phyloP scores from a whole-genome alignment of 2,113 vertebrate genomes.

The Otis tarda region DNA sequence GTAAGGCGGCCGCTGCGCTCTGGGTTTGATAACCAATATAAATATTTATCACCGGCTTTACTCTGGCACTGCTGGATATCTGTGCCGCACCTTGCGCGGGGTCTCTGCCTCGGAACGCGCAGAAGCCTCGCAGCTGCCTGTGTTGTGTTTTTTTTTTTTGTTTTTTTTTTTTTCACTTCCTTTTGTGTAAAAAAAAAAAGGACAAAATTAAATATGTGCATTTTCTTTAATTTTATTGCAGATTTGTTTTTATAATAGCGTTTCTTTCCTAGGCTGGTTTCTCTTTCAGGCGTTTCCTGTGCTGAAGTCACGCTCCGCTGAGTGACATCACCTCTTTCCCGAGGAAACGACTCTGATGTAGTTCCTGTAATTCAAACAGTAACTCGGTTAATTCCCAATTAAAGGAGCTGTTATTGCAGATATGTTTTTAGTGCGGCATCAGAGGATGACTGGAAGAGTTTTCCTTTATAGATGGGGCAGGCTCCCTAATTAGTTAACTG shows the following conservation, averaged over 20 bases:
- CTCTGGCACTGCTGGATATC: neutral
- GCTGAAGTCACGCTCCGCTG: neutral
- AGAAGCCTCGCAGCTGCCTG: neutral
- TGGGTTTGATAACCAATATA: neutral
- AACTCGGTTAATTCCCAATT: neutral
- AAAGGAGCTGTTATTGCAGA: neutral
- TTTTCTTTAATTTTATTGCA: neutral
- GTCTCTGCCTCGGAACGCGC: neutral
- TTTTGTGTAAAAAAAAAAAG: neutral
- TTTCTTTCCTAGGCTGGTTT: neutral
- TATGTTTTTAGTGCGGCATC: neutral
- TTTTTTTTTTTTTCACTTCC: neutral
- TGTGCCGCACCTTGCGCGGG: neutral
- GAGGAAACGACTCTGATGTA: neutral
- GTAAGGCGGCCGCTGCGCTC: neutral
- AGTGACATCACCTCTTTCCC: neutral
- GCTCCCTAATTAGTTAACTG: neutral
- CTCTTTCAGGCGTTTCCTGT: neutral
- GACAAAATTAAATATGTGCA: rapidly evolving
- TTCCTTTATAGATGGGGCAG: neutral
- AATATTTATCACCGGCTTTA: neutral
- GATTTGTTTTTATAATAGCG: neutral
- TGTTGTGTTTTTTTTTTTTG: rapidly evolving
- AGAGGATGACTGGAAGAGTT: neutral
- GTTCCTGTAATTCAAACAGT: neutral